Evolutionary conservation across 92 coral and sea anemone species (phyloP).

Genomic region (Palythoa heliodiscus): DNA sequence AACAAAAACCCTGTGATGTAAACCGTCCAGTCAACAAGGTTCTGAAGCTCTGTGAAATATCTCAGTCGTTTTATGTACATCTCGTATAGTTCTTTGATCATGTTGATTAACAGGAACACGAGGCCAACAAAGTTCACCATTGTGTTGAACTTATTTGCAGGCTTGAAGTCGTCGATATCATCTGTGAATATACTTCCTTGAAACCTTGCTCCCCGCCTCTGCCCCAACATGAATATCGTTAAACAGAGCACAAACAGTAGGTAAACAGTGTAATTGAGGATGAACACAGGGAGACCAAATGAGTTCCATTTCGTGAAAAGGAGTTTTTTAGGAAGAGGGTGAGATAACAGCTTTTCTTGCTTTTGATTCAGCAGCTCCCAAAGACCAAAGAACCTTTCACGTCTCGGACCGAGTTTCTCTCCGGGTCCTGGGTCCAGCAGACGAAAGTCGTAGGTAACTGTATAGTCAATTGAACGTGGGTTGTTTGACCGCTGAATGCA

Average conservation of each 20-base stretch:
- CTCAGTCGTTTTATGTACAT: slow-evolving; percentile 43
- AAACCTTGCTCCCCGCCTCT: slow-evolving; percentile 48
- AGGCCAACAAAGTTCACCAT: slow-evolving; percentile 49
- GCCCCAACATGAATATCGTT: slow-evolving; percentile 65
- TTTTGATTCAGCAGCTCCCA: slow-evolving; percentile 64
- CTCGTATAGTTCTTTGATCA: slow-evolving; percentile 69
- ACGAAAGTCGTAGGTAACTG: slow-evolving; percentile 79
- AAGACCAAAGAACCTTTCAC: slow-evolving; percentile 65
- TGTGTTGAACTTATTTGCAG: slow-evolving; percentile 30
- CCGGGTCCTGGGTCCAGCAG: slow-evolving; percentile 84
- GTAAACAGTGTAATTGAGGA: slow-evolving; percentile 59
- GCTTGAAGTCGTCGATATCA: slow-evolving; percentile 23
- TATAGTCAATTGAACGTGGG: slow-evolving; percentile 48
- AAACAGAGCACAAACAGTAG: slow-evolving; percentile 51
- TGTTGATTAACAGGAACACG: slow-evolving; percentile 52
- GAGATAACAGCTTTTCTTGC: slow-evolving; percentile 66
- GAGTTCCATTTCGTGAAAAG: slow-evolving; percentile 72
- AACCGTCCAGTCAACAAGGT: slow-evolving; percentile 66
- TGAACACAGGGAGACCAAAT: slow-evolving; percentile 67
- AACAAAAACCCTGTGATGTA: slow-evolving; percentile 61
- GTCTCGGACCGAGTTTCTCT: slow-evolving; percentile 32
- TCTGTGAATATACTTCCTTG: background rate
- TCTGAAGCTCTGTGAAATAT: slow-evolving; percentile 61
- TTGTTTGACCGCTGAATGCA: slow-evolving; percentile 68
- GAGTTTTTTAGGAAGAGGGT: slow-evolving; percentile 72